Conservation (phyloP, 2,113 vertebrate species). For the Corvus moneduloides region DNA sequence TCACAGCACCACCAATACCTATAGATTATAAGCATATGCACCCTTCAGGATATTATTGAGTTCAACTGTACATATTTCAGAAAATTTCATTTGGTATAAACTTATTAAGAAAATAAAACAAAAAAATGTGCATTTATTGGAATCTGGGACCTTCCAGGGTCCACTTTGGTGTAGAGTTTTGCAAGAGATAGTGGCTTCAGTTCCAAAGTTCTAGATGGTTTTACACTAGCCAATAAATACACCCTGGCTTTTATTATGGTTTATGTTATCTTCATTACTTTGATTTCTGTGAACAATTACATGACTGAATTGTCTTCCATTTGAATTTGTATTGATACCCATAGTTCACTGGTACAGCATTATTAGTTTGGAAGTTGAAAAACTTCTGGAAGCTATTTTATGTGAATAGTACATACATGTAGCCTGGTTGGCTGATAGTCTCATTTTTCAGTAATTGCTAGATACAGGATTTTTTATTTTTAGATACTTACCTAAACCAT, state of each 20-base stretch:
- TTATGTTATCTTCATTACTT: background rate
- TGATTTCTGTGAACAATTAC: background rate
- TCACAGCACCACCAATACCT: background rate
- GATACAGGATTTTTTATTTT: background rate
- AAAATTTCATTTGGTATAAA: background rate
- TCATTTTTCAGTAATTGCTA: background rate
- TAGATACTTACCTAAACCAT: background rate
- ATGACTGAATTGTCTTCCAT: background rate
- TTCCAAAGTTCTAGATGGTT: background rate
- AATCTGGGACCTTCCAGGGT: background rate
- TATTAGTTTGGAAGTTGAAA: background rate
- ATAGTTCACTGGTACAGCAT: background rate
- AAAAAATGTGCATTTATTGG: background rate
- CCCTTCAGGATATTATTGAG: background rate
- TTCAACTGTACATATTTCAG: background rate
- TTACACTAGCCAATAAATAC: background rate
- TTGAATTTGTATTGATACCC: background rate
- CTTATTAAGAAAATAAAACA: background rate
- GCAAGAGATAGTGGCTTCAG: background rate
- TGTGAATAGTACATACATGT: too few relatives aligned
- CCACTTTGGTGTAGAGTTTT: background rate
- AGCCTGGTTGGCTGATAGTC: too few relatives aligned
- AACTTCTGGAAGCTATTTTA: background rate
- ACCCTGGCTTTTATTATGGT: background rate
- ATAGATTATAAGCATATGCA: background rate